phyloP scores from a whole-genome alignment of 2,113 vertebrate species.

The Dicaeum eximium region DNA sequence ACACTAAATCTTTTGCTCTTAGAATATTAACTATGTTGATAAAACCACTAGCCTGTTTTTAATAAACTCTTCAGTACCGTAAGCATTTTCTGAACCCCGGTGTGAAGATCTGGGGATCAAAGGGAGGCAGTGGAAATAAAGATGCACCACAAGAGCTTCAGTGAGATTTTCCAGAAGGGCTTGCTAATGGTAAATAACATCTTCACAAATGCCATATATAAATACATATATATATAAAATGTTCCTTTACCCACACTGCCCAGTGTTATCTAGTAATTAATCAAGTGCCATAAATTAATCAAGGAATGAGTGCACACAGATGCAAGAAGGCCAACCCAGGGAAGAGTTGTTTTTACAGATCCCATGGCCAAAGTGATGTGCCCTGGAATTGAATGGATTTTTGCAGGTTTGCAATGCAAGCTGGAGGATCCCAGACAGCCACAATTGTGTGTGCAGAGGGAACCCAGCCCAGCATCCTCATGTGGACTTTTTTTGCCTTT shows the following conservation, averaged over 20 bases:
- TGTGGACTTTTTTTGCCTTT: not conserved
- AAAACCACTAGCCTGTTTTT: constrained; percentile 2
- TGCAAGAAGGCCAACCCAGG: not conserved
- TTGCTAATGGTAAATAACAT: not conserved
- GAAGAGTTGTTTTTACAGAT: not conserved
- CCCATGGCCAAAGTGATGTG: not conserved
- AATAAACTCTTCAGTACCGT: constrained; percentile 24
- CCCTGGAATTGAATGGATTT: not conserved
- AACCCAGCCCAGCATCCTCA: not conserved
- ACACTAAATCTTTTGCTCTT: constrained; percentile 34
- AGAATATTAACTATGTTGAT: constrained; percentile 40
- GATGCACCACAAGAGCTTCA: not conserved
- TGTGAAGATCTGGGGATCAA: not conserved
- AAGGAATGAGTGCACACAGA: not conserved
- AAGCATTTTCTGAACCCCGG: constrained; percentile 33
- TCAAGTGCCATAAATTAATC: not conserved
- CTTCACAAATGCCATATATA: not conserved
- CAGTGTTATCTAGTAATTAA: not conserved
- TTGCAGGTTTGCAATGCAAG: not conserved
- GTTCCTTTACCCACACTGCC: not conserved
- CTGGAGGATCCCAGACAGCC: not conserved
- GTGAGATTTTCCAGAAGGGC: constrained; percentile 27
- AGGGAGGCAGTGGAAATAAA: not conserved
- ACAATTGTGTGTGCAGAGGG: no score
- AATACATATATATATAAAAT: not conserved